phyloP scores from a whole-genome alignment of 2,113 vertebrate species.

The Phasianus colchicus region DNA sequence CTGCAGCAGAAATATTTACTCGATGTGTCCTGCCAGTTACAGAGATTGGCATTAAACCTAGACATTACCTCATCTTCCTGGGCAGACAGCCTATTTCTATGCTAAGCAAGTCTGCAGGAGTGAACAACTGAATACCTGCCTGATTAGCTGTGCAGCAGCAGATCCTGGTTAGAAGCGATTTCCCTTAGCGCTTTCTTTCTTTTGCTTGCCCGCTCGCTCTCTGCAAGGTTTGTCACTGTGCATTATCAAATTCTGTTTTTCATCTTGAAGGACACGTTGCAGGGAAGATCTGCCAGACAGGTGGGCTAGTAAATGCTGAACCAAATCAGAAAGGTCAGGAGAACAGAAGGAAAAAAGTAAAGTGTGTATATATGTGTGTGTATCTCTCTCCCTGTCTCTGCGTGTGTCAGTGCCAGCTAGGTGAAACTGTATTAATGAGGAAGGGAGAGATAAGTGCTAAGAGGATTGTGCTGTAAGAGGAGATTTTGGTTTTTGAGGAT shows the following conservation, averaged over 20 bases:
- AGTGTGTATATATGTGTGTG: neutral
- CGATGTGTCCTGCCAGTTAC: conserved; percentile 87
- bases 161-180: conserved; percentile 75
- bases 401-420: conserved; percentile 55
- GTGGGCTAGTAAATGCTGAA: conserved; percentile 60
- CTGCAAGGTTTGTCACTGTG: conserved; percentile 58
- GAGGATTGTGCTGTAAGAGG: conserved; percentile 65
- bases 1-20: conserved; percentile 81
- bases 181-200: conserved; percentile 68
- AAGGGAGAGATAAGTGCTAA: conserved; percentile 67
- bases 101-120: conserved; percentile 93
- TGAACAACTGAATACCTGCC: conserved; percentile 90
- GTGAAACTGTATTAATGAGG: conserved; percentile 69
- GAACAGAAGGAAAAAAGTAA: conserved; percentile 35
- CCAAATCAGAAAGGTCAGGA: conserved; percentile 69
- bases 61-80: conserved; percentile 97
- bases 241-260: conserved; percentile 62
- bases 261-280: conserved; percentile 67
- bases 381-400: neutral
- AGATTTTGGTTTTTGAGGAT: conserved; percentile 63
- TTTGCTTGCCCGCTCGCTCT: conserved; percentile 49
- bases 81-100: conserved; percentile 93
- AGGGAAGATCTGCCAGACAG: conserved; percentile 63
- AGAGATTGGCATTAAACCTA: conserved; percentile 95
- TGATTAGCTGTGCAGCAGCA: conserved; percentile 84